Evolutionary conservation across 2,888 invertebrate species (phyloP).

Genomic region (Harmothoe impar): DNA sequence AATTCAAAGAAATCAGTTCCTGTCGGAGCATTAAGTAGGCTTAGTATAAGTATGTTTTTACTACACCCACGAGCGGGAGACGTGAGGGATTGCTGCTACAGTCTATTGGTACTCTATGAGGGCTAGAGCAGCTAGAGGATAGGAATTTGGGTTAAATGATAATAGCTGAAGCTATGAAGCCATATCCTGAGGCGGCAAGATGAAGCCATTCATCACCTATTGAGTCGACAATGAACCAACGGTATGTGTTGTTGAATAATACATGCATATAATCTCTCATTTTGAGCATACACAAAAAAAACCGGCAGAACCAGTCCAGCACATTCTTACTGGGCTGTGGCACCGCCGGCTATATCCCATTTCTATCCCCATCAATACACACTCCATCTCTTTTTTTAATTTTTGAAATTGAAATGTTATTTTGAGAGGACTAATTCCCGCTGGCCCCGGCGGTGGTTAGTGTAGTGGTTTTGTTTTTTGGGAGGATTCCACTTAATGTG

Average conservation of each 20-base stretch:
- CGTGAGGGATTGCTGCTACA: not conserved
- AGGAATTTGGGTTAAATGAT: not conserved
- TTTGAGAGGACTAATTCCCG: not conserved
- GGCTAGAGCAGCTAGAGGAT: not conserved
- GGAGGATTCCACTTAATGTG: not conserved
- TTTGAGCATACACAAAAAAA: no score
- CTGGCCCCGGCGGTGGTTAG: not conserved
- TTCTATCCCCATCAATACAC: no score
- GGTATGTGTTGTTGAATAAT: no score
- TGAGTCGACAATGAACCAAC: no score
- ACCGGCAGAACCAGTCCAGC: no score
- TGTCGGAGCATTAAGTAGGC: slow-evolving; percentile 17
- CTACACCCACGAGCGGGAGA: not conserved
- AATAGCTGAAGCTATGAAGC: not conserved
- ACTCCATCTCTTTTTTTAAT: not conserved
- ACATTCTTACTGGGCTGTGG: no score
- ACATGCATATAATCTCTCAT: no score
- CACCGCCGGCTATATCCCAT: no score
- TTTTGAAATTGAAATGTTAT: not conserved
- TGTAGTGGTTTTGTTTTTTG: not conserved
- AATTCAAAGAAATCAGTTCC: slow-evolving; percentile 19
- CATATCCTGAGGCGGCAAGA: not conserved
- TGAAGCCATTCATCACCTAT: no score
- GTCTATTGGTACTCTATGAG: not conserved
- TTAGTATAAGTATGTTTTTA: not conserved